Conservation (phyloP, 1,140 invertebrate species). For the Harpegnathos saltator region DNA sequence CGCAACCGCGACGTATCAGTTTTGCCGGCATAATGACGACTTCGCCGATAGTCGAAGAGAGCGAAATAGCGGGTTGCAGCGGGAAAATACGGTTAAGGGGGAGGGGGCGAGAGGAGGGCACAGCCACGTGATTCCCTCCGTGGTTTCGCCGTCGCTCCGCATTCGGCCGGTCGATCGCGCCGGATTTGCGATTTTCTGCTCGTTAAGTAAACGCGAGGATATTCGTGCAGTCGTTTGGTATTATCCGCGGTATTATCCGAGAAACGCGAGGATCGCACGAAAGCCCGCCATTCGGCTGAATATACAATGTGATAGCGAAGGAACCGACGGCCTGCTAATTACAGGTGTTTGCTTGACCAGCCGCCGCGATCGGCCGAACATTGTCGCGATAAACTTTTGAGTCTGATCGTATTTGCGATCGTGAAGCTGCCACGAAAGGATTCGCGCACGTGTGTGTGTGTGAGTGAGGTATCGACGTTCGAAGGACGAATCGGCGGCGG, state of each 20-base stretch:
- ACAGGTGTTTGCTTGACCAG: conserved; percentile 61
- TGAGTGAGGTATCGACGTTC: not conserved
- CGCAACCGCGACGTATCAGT: not conserved
- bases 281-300: conserved; percentile 64
- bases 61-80: not conserved
- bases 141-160: not conserved
- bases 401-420: not conserved
- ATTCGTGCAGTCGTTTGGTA: conserved; percentile 51
- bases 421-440: too few species aligned
- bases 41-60: not conserved
- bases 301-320: conserved; percentile 68
- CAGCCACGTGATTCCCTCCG: not conserved
- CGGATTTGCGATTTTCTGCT: conserved; percentile 67
- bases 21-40: not conserved
- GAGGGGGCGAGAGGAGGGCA: not conserved
- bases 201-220: conserved; percentile 66
- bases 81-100: not conserved
- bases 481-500: not conserved
- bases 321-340: conserved; percentile 51
- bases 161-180: conserved; percentile 48
- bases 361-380: conserved; percentile 32
- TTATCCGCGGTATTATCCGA: conserved; percentile 61
- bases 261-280: conserved; percentile 53
- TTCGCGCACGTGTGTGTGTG: too few species aligned
- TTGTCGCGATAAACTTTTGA: not conserved